These are phyloP conservation scores for Gyps fulvus DNA, from an alignment of 2,113 vertebrate genomes.

Conservation along the genomic window DNA sequence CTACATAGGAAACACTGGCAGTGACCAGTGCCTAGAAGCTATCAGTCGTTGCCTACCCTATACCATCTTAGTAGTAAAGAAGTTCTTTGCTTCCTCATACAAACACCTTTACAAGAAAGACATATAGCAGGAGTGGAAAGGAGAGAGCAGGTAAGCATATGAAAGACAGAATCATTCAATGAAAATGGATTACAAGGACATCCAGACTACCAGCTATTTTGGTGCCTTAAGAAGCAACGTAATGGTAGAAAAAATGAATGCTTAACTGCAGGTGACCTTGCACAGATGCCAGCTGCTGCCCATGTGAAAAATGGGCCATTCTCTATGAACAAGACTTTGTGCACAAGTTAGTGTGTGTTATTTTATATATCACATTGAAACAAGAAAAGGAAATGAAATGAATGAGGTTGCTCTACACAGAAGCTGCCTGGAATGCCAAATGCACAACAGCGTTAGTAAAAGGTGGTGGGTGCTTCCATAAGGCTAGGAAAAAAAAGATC, in stretches of 20 bases:
- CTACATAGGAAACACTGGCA: background rate
- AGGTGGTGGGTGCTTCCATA: background rate
- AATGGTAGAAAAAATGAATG: background rate
- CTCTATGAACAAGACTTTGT: background rate
- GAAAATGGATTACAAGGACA: background rate
- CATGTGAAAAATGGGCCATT: background rate
- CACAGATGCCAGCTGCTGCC: background rate
- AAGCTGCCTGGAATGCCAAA: background rate
- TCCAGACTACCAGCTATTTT: background rate
- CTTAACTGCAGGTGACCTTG: background rate
- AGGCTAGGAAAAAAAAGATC: background rate
- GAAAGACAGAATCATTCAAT: background rate
- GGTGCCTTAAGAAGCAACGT: background rate
- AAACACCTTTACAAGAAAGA: background rate
- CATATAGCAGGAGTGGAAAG: background rate
- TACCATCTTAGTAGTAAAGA: background rate
- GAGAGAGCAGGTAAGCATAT: background rate
- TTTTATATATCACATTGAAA: background rate
- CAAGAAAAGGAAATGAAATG: background rate
- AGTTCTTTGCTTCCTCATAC: background rate
- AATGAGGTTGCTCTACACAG: background rate
- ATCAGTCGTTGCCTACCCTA: background rate
- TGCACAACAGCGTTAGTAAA: background rate
- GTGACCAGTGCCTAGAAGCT: accelerated
- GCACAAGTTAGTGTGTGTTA: background rate